A percentile compares a stretch with the other conserved stretches of the same genome.
Evolutionary conservation across 2,113 vertebrate genomes (phyloP).

Genomic region (Coturnix japonica): DNA sequence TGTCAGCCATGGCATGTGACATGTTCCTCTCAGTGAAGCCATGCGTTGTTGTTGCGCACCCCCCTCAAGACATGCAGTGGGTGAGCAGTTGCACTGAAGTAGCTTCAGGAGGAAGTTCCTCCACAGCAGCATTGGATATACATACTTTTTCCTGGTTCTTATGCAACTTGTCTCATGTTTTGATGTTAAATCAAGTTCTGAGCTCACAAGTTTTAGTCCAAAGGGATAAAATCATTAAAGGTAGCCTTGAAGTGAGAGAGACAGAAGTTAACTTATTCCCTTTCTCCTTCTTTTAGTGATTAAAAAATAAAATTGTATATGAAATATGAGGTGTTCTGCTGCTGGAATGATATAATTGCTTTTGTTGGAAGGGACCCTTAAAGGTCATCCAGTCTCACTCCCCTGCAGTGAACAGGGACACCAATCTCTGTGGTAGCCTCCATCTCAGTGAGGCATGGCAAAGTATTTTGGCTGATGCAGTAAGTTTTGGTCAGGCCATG

Average conservation of each 20-base stretch:
- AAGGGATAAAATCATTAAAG: background rate
- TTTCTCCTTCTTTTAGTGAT: background rate
- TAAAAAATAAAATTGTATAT: background rate
- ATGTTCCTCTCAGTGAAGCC: background rate
- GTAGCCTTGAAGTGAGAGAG: background rate
- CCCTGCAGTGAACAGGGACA: too few relatives aligned
- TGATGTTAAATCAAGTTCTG: background rate
- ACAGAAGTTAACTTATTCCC: background rate
- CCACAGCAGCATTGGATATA: background rate
- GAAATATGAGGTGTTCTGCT: background rate
- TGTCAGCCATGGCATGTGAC: accelerated
- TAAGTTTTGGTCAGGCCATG: background rate
- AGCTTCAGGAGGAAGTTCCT: background rate
- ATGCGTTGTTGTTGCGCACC: background rate
- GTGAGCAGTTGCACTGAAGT: background rate
- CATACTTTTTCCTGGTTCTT: background rate
- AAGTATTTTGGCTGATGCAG: background rate
- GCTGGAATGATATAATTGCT: background rate
- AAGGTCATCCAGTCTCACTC: too few relatives aligned
- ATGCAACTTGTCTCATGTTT: background rate
- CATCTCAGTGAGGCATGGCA: accelerated
- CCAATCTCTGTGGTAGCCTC: background rate
- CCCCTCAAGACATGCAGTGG: background rate
- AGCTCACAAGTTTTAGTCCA: background rate
- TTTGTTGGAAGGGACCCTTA: too few relatives aligned